phyloP scores from a whole-genome alignment of 1,140 invertebrate genomes.

The Drosophila mayri region DNA sequence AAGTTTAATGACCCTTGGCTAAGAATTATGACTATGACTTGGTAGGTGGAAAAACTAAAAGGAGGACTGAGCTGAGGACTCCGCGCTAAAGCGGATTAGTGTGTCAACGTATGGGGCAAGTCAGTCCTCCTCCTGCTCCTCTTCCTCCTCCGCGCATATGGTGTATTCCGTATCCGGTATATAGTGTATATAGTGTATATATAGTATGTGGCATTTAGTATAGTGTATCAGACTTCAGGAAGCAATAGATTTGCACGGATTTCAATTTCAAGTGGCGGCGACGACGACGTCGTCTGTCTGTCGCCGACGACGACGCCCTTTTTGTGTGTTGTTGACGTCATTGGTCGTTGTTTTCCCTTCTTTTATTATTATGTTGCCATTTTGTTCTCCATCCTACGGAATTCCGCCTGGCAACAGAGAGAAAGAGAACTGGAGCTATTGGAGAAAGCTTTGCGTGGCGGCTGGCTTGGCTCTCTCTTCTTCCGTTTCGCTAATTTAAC shows the following conservation, averaged over 20 bases:
- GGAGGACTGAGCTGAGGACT: constrained; percentile 12
- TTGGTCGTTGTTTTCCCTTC: constrained; percentile 27
- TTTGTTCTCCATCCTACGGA: constrained; percentile 12
- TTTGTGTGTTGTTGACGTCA: constrained; percentile 36
- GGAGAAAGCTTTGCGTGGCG: constrained; percentile 1
- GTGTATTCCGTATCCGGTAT: constrained; percentile 25
- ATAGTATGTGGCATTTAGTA: not conserved
- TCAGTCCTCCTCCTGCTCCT: not conserved
- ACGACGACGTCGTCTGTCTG: constrained; percentile 3
- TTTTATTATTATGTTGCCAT: constrained; percentile 12
- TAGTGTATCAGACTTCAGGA: constrained; percentile 77
- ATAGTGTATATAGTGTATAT: constrained; percentile 5
- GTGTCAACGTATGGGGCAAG: constrained; percentile 52
- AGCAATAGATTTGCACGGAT: constrained; percentile 79
- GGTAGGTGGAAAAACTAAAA: constrained; percentile 18
- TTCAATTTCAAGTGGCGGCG: constrained; percentile 34
- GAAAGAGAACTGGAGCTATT: constrained; percentile 1
- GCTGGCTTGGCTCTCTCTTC: constrained; percentile 25
- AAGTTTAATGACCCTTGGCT: constrained; percentile 36
- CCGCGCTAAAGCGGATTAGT: constrained; percentile 73
- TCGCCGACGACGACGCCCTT: constrained; percentile 9
- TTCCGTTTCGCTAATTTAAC: constrained; percentile 71
- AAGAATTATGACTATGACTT: constrained; percentile 56
- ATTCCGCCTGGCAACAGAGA: constrained; percentile 46
- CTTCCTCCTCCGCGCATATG: constrained; percentile 1